These are phyloP conservation scores for Ceratosolen fusciceps DNA, from an alignment of 1,140 invertebrate species.

Conservation along the genomic window DNA sequence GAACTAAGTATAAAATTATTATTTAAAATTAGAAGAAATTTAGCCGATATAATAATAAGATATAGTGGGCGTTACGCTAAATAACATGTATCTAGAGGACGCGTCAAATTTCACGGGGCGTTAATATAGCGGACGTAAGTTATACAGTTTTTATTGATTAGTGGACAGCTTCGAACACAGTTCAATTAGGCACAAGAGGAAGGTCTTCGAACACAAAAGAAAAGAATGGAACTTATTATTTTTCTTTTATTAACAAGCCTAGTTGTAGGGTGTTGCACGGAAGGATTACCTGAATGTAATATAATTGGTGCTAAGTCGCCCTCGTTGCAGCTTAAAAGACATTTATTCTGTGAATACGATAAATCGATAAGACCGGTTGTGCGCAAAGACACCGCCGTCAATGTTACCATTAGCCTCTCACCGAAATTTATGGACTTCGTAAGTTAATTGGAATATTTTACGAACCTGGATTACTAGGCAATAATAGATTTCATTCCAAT, in stretches of 20 bases:
- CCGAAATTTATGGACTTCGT: conserved; percentile 73
- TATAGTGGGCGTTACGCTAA: neutral
- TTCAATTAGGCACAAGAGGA: neutral
- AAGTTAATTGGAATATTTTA: conserved; percentile 54
- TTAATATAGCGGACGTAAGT: neutral
- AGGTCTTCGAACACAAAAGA: neutral
- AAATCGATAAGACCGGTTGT: conserved; percentile 64
- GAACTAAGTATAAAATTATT: neutral
- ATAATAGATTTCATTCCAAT: too few species aligned
- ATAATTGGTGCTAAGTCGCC: conserved; percentile 49
- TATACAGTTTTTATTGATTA: neutral
- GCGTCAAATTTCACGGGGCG: conserved; percentile 20
- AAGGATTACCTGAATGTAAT: conserved; percentile 55
- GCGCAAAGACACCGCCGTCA: conserved; percentile 62
- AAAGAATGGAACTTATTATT: neutral
- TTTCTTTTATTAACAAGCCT: neutral
- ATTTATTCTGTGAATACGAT: conserved; percentile 73
- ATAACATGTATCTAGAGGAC: neutral
- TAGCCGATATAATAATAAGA: neutral
- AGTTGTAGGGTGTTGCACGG: neutral
- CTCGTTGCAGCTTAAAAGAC: conserved; percentile 62
- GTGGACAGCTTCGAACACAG: neutral
- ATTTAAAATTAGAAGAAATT: neutral
- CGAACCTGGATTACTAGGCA: too few species aligned
- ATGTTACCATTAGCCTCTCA: conserved; percentile 67